Conservation (phyloP, 2,797 vertebrate genomes). For the Falco rusticolus region DNA sequence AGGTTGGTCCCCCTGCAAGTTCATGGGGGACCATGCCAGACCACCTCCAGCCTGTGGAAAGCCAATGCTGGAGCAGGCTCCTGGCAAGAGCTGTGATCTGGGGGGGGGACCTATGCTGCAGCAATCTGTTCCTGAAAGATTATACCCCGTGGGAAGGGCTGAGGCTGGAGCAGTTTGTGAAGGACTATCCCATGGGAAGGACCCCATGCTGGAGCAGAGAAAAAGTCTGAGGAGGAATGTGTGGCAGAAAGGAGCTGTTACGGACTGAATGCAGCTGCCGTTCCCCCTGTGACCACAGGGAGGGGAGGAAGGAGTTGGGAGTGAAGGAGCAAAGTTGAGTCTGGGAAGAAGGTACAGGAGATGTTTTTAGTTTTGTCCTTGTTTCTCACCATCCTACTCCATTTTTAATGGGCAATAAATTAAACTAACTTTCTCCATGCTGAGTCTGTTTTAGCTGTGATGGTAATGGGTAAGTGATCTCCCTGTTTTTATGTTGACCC, state of each 20-base stretch:
- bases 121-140: background rate
- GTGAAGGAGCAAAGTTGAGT: background rate
- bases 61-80: background rate
- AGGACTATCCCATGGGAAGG: background rate
- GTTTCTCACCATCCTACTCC: background rate
- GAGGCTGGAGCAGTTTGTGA: background rate
- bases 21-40: background rate
- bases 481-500: background rate
- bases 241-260: background rate
- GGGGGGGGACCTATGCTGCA: background rate
- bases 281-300: background rate
- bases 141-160: background rate
- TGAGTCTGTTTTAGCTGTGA: background rate
- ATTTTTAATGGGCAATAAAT: background rate
- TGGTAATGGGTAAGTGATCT: background rate
- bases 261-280: fast-evolving
- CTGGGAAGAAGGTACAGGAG: background rate
- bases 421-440: background rate
- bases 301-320: background rate
- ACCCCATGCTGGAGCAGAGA: background rate
- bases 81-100: background rate
- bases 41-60: background rate
- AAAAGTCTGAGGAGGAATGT: background rate
- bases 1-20: background rate
- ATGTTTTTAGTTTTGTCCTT: background rate